Evolutionary conservation across 1,140 invertebrate genomes (phyloP).

Genomic region (Episyrphus balteatus): DNA sequence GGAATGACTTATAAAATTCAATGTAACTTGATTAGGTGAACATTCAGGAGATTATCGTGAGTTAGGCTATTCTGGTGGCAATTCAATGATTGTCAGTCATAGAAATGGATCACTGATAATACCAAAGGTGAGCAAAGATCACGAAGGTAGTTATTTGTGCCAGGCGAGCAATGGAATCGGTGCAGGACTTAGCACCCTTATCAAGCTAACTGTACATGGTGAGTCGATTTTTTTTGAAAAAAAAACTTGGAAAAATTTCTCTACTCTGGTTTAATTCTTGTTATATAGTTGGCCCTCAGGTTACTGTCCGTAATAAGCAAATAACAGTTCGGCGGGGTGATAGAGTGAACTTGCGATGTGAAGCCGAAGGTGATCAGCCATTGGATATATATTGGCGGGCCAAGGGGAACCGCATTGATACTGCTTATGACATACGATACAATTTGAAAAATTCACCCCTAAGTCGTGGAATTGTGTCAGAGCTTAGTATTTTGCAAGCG

Average conservation of each 20-base stretch:
- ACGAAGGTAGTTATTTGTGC: constrained; percentile 73
- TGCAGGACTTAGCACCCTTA: constrained; percentile 59
- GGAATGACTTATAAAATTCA: not conserved
- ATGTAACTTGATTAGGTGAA: constrained; percentile 22
- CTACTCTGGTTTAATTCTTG: not conserved
- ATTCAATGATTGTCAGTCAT: constrained; percentile 25
- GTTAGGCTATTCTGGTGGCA: constrained; percentile 31
- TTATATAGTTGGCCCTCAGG: constrained; percentile 24
- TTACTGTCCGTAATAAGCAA: constrained; percentile 36
- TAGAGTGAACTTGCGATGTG: constrained; percentile 56
- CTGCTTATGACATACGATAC: constrained; percentile 41
- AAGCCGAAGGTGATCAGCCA: constrained; percentile 74
- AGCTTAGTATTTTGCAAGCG: constrained; percentile 49
- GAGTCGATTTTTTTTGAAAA: constrained; percentile 27
- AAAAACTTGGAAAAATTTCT: not conserved
- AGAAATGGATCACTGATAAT: constrained; percentile 44
- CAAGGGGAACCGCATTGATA: constrained; percentile 39
- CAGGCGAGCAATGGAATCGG: constrained; percentile 63
- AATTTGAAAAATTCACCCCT: constrained; percentile 41
- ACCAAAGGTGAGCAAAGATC: constrained; percentile 44
- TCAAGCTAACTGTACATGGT: constrained; percentile 64
- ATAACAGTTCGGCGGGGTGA: constrained; percentile 55
- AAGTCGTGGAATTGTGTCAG: constrained; percentile 43
- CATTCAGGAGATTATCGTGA: constrained; percentile 50
- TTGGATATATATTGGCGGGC: constrained; percentile 63